A percentile compares a stretch with the other conserved stretches of the same genome.
These are phyloP conservation scores for Eospalax fontanierii DNA, from an alignment of 2,797 vertebrate species.

Conservation along the genomic window DNA sequence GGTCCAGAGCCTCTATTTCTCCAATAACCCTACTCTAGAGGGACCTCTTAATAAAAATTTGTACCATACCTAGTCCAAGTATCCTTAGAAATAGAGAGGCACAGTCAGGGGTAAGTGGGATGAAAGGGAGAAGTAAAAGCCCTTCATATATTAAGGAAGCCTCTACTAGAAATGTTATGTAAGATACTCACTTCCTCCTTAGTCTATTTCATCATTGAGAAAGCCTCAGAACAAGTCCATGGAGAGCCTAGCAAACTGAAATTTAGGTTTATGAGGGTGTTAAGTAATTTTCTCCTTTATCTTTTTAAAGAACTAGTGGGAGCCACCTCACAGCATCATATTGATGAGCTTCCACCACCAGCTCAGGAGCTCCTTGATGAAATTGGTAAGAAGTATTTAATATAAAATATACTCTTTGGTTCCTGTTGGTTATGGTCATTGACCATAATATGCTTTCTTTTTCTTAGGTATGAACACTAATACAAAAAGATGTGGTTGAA, in stretches of 20 bases:
- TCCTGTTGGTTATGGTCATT: constrained; percentile 51
- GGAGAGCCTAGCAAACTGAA: constrained; percentile 19
- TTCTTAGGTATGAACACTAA: neutral
- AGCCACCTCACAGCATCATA: constrained; percentile 70
- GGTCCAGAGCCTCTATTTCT: constrained; percentile 2
- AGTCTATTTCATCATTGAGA: constrained; percentile 34
- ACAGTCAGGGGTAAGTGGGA: neutral
- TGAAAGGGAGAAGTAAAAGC: neutral
- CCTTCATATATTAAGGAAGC: neutral
- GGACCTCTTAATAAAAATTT: constrained; percentile 47
- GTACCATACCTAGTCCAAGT: constrained; percentile 14
- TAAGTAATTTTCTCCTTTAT: constrained; percentile 54
- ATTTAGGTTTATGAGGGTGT: neutral
- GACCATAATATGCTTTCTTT: neutral
- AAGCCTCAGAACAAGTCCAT: constrained; percentile 14
- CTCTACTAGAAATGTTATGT: neutral
- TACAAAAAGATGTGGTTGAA: constrained; percentile 1
- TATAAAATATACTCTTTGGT: neutral
- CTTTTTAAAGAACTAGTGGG: constrained; percentile 77
- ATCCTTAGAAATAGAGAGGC: neutral
- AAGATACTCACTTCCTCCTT: neutral
- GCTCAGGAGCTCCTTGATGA: constrained; percentile 89
- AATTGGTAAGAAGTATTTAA: constrained; percentile 87
- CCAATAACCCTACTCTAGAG: neutral
- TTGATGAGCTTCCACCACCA: constrained; percentile 87